Evolutionary conservation across 1,140 invertebrate species (phyloP).

Genomic region (Dolichoris vasculosae): DNA sequence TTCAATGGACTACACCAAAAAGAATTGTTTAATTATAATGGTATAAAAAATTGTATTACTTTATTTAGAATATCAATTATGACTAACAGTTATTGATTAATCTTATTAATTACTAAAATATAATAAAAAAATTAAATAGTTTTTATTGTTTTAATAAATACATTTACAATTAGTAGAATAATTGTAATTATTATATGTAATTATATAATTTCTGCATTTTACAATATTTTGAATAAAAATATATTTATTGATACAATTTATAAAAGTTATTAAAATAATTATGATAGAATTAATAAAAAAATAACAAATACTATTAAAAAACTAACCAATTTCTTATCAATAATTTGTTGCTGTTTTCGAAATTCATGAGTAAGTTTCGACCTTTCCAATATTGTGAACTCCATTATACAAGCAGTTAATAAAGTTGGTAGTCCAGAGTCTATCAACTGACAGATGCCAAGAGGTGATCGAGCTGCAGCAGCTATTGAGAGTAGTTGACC

Average conservation of each 20-base stretch:
- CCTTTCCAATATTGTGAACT: slow-evolving; percentile 61
- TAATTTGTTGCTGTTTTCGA: neutral
- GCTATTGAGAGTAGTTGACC: slow-evolving; percentile 84
- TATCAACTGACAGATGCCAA: slow-evolving; percentile 83
- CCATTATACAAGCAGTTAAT: slow-evolving; percentile 74
- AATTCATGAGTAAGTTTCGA: slow-evolving; percentile 45
- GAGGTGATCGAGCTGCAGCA: slow-evolving; percentile 83
- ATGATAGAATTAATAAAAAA: neutral
- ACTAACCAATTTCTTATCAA: slow-evolving; percentile 17
- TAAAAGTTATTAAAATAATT: neutral
- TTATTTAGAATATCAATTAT: no score
- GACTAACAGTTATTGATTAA: neutral
- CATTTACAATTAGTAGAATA: no score
- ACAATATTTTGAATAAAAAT: neutral
- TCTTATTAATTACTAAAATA: no score
- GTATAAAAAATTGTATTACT: neutral
- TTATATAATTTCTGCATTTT: no score
- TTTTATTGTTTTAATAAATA: no score
- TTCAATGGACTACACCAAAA: slow-evolving; percentile 1
- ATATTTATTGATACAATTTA: neutral
- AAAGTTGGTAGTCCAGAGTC: slow-evolving; percentile 85
- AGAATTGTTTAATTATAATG: neutral
- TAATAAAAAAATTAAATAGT: no score
- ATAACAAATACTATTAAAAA: neutral
- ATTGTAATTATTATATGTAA: no score